Conservation (phyloP, 2,113 vertebrate species). For the Sinocyclocheilus maitianheensis region DNA sequence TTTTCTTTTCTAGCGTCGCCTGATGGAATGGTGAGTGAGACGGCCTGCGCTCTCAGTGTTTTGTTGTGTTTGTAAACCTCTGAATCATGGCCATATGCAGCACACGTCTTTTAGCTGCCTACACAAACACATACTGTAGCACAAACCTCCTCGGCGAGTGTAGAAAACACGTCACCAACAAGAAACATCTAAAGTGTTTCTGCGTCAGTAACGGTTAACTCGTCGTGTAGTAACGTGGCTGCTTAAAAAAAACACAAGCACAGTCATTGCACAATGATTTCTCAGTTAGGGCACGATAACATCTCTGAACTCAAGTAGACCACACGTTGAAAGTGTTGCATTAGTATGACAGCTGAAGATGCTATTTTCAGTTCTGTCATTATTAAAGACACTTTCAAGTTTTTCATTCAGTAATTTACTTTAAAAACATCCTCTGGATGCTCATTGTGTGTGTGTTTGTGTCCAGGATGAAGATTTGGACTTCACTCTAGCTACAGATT, state of each 20-base stretch:
- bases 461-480: slow-evolving; percentile 95
- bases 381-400: too few relatives aligned
- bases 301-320: neutral
- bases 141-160: neutral
- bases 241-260: neutral
- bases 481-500: slow-evolving; percentile 90
- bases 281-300: neutral
- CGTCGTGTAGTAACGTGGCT: neutral
- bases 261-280: neutral
- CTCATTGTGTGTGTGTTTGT: neutral
- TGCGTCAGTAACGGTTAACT: neutral
- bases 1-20: slow-evolving; percentile 77
- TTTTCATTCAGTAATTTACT: neutral
- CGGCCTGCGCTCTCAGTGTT: slow-evolving; percentile 9
- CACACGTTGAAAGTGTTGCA: too few relatives aligned
- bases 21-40: slow-evolving; percentile 88
- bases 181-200: neutral
- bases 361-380: neutral
- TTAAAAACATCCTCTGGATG: neutral
- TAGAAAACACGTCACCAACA: neutral
- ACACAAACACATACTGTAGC: slow-evolving; percentile 9
- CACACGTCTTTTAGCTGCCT: neutral
- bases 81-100: slow-evolving; percentile 8
- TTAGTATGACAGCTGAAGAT: neutral
- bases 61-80: slow-evolving; percentile 47